Evolutionary conservation across 2,888 invertebrate species (phyloP).

Genomic region (Nomada goodeniana): DNA sequence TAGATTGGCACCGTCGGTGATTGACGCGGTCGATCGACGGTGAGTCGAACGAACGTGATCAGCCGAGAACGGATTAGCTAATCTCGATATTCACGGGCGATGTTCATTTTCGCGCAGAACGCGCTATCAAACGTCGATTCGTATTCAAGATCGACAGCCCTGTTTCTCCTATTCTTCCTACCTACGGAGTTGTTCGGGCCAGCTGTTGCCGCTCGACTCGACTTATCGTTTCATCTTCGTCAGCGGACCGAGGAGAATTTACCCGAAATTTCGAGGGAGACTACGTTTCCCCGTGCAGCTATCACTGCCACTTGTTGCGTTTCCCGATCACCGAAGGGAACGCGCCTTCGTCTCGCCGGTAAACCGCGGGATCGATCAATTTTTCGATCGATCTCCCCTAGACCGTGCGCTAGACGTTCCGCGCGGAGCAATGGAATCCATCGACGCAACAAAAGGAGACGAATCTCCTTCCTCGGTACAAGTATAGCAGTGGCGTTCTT

Average conservation of each 20-base stretch:
- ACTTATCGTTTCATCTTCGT: background rate
- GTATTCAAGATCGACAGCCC: background rate
- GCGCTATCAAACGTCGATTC: slow-evolving; percentile 28
- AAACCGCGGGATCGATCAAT: background rate
- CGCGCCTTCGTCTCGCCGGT: background rate
- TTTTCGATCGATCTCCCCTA: background rate
- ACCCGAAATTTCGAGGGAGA: too few relatives aligned
- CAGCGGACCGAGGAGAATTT: too few relatives aligned
- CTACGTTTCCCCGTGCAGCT: too few relatives aligned
- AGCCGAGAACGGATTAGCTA: background rate
- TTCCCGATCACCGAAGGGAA: background rate
- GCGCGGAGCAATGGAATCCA: too few relatives aligned
- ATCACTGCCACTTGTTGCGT: slow-evolving; percentile 38
- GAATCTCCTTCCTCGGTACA: background rate
- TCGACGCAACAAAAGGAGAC: background rate
- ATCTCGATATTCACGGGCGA: slow-evolving; percentile 11
- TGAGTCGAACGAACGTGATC: background rate
- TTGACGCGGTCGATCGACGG: slow-evolving; percentile 8
- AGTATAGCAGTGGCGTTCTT: slow-evolving; percentile 2
- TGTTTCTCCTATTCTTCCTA: background rate
- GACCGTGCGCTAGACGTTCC: background rate
- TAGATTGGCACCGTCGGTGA: slow-evolving; percentile 11
- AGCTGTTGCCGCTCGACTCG: background rate
- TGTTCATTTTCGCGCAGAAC: slow-evolving; percentile 27
- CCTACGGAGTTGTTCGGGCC: slow-evolving; percentile 35